These are phyloP conservation scores for Magallana angulata DNA, from an alignment of 1,140 invertebrate genomes.

Conservation along the genomic window DNA sequence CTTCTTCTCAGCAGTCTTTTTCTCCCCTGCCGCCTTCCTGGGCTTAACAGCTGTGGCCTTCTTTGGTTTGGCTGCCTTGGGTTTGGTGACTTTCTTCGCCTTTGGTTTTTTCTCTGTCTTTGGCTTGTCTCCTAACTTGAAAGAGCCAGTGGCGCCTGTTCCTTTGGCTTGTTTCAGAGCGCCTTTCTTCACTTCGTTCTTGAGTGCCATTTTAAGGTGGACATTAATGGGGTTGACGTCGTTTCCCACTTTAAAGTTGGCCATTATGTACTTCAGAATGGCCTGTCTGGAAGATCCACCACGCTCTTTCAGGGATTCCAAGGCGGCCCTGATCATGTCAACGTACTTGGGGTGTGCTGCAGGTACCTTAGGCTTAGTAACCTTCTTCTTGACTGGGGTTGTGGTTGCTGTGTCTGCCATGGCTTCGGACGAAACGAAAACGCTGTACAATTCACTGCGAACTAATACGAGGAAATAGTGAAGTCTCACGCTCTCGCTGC, in stretches of 20 bases:
- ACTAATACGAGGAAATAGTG: too few relatives aligned
- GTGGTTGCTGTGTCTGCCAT: too few relatives aligned
- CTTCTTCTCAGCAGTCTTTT: conserved; percentile 61
- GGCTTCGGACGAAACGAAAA: too few relatives aligned
- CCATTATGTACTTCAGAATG: too few relatives aligned
- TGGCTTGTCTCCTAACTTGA: conserved; percentile 73
- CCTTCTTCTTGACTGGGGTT: too few relatives aligned
- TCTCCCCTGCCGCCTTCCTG: conserved; percentile 41
- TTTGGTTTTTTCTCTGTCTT: conserved; percentile 50
- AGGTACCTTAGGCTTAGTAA: too few relatives aligned
- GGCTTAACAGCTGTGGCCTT: neutral
- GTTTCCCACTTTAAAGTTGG: too few relatives aligned
- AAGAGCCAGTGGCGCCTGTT: conserved; percentile 77
- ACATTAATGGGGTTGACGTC: too few relatives aligned
- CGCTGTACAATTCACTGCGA: too few relatives aligned
- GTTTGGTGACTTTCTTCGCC: conserved; percentile 45
- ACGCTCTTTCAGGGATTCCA: conserved; percentile 66
- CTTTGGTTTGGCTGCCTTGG: conserved; percentile 61
- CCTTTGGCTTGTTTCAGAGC: conserved; percentile 75
- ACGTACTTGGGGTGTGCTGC: conserved; percentile 59
- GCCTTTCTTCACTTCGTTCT: conserved; percentile 71
- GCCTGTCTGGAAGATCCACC: too few relatives aligned
- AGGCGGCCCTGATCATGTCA: conserved; percentile 67
- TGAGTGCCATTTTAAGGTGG: too few relatives aligned
- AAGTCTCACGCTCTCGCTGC: too few relatives aligned